Conservation (phyloP, 2,113 vertebrate genomes). For the Chionodraco myersi region DNA sequence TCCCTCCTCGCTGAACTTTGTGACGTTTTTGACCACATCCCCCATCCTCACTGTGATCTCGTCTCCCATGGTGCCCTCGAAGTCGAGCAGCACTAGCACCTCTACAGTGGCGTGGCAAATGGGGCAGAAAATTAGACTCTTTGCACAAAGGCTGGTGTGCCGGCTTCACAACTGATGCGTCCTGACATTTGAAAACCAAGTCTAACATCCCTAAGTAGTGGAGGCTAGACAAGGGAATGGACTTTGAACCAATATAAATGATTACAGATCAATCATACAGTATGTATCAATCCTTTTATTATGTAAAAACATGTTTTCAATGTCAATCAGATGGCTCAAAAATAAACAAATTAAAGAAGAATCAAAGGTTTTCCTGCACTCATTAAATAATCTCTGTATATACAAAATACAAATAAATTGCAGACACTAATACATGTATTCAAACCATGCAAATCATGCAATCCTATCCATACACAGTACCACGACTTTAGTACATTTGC, state of each 20-base stretch:
- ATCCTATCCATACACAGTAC: neutral
- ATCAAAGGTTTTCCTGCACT: neutral
- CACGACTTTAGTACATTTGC: neutral
- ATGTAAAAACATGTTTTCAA: neutral
- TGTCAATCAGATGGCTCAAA: neutral
- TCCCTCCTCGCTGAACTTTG: conserved; percentile 76
- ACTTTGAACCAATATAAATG: neutral
- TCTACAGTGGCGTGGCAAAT: conserved; percentile 74
- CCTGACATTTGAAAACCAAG: conserved; percentile 56
- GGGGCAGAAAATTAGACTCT: conserved; percentile 67
- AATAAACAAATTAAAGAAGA: neutral
- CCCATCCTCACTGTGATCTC: conserved; percentile 82
- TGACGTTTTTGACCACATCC: conserved; percentile 86
- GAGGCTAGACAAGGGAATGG: conserved; percentile 11
- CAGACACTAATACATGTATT: neutral
- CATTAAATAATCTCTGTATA: neutral
- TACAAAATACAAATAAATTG: neutral
- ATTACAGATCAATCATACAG: neutral
- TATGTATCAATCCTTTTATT: neutral
- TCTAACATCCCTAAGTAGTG: conserved; percentile 1
- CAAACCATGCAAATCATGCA: neutral
- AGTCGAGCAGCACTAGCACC: conserved; percentile 87
- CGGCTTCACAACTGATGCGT: conserved; percentile 34
- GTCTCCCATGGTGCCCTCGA: conserved; percentile 79
- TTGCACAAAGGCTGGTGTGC: conserved; percentile 34